Percentiles rank a stretch among this genome's conserved stretches.
Evolutionary conservation across 2,113 vertebrate species (phyloP).

Genomic region (Mus musculus): GRCm39 chr16:28793501-28794000

Average conservation of each 20-base stretch:
- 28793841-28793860: neutral
- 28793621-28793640: neutral
- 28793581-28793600: neutral
- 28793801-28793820: neutral
- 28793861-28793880: neutral
- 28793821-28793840: neutral
- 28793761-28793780: neutral
- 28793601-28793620: neutral
- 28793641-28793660: neutral
- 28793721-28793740: no score
- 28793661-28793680: no score
- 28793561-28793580: neutral
- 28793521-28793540: neutral
- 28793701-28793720: neutral
- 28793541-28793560: no score
- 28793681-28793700: neutral
- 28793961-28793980: neutral
- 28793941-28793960: neutral
- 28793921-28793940: constrained; percentile 13
- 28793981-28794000: neutral
- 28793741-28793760: neutral
- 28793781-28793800: neutral
- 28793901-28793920: neutral
- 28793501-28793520: neutral
- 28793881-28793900: neutral